These are phyloP conservation scores for Bradysia coprophila DNA, from an alignment of 1,140 invertebrate genomes.

Conservation along the genomic window DNA sequence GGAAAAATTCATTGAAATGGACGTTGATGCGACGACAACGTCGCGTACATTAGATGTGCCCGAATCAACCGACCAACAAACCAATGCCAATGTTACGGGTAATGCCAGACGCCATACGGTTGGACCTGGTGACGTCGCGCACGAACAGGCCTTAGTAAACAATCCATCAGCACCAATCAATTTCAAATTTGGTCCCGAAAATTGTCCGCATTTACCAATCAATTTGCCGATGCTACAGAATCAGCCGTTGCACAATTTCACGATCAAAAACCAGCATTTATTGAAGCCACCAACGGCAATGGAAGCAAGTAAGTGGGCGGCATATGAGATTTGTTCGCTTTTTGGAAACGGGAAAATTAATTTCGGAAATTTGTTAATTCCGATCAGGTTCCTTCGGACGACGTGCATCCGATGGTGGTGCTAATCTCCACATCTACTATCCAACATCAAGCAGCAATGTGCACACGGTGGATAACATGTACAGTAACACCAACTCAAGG, in stretches of 20 bases:
- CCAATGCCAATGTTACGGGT: conserved; percentile 5
- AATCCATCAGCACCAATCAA: conserved; percentile 13
- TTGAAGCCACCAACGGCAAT: conserved; percentile 79
- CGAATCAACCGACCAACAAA: conserved; percentile 19
- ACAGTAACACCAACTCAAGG: conserved; percentile 4
- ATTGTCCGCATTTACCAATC: conserved; percentile 39
- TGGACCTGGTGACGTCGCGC: conserved; percentile 71
- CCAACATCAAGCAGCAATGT: conserved; percentile 23
- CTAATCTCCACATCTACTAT: conserved; percentile 70
- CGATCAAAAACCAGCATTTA: conserved; percentile 83
- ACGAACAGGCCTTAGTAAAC: conserved; percentile 39
- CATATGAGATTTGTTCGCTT: conserved; percentile 1
- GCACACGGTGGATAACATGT: conserved; percentile 3
- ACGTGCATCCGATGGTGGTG: conserved; percentile 88
- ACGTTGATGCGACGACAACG: conserved; percentile 29
- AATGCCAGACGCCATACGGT: conserved; percentile 72
- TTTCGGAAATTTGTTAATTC: conserved; percentile 1
- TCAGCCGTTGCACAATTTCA: conserved; percentile 60
- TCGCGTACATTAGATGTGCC: conserved; percentile 22
- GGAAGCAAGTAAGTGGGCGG: conserved; percentile 49
- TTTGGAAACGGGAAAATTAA: background rate
- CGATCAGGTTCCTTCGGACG: conserved; percentile 64
- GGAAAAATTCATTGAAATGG: conserved; percentile 36
- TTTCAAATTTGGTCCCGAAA: conserved; percentile 17
- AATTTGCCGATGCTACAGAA: conserved; percentile 57